Percentiles rank a stretch among this genome's conserved stretches.
Evolutionary conservation across 2,113 vertebrate species (phyloP).

Genomic region (Grammomys surdaster): DNA sequence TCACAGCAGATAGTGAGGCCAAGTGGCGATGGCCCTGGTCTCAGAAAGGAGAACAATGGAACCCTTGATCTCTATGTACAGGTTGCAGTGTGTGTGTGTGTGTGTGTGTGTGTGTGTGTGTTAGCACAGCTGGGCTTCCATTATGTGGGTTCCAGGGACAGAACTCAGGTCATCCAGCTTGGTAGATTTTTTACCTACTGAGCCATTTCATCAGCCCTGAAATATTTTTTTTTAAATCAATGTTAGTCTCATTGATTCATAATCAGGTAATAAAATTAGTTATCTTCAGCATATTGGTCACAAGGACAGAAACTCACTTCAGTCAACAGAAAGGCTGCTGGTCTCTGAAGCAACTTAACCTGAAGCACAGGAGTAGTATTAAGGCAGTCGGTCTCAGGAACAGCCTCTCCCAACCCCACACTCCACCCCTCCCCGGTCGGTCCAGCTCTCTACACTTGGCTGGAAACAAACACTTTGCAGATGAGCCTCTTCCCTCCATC

Average conservation of each 20-base stretch:
- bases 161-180: background rate
- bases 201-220: background rate
- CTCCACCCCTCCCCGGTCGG: no score
- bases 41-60: background rate
- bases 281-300: background rate
- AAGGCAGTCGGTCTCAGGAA: background rate
- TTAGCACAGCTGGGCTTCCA: background rate
- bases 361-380: background rate
- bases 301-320: constrained; percentile 33
- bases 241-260: background rate
- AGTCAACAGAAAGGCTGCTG: background rate
- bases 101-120: background rate
- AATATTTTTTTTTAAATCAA: background rate
- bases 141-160: background rate
- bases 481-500: background rate
- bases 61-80: background rate
- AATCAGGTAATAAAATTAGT: background rate
- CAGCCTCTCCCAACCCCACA: background rate
- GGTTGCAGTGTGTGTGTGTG: background rate
- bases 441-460: background rate
- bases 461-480: background rate
- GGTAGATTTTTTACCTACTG: background rate
- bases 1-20: background rate
- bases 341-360: background rate
- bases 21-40: background rate